Evolutionary conservation across 2,797 vertebrate species (phyloP).

Genomic region (Sciurus carolinensis): DNA sequence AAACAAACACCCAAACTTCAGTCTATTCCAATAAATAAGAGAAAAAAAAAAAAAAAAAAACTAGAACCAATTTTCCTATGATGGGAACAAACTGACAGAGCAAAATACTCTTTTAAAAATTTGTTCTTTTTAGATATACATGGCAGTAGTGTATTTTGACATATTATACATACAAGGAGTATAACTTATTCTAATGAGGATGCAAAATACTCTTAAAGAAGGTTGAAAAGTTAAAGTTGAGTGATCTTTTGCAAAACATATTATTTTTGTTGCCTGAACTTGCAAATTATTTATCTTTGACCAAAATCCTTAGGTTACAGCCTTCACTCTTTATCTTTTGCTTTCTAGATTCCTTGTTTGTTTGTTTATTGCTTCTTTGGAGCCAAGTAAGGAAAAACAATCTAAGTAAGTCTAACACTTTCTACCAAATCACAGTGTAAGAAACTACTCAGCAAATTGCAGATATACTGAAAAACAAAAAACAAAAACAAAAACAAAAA

Average conservation of each 20-base stretch:
- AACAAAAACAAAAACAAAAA: background rate
- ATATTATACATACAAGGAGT: too few species aligned
- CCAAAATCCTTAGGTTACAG: conserved; percentile 24
- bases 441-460: background rate
- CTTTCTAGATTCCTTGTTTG: background rate
- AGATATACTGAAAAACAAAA: background rate
- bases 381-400: background rate
- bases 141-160: too few species aligned
- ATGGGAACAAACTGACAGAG: background rate
- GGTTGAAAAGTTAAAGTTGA: conserved; percentile 3
- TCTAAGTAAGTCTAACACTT: conserved; percentile 17
- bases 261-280: background rate
- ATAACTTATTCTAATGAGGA: too few species aligned
- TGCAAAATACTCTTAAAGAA: background rate
- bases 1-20: conserved; percentile 21
- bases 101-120: background rate
- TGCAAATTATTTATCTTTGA: conserved; percentile 12
- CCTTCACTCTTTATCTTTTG: background rate
- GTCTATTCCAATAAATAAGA: conserved; percentile 10
- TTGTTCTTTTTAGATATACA: too few species aligned
- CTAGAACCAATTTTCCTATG: background rate
- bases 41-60: background rate
- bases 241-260: background rate
- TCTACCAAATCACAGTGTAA: background rate
- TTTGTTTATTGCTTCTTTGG: background rate